Evolutionary conservation across 2,797 vertebrate species (phyloP).

Genomic region (Yasuhikotakia modesta): DNA sequence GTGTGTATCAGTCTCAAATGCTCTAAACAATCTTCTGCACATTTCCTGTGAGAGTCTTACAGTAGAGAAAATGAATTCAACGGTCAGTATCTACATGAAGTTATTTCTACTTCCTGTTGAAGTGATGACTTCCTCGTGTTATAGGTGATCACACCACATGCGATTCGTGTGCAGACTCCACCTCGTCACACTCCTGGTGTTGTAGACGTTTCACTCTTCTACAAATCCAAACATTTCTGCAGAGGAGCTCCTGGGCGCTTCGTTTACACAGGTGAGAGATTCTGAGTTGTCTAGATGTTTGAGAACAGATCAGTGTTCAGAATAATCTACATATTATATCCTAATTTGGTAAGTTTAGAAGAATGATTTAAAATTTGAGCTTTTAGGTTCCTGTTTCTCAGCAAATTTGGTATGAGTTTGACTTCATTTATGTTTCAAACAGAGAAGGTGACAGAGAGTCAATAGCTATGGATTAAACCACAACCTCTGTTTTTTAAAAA

Average conservation of each 20-base stretch:
- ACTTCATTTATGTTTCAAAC: too few relatives aligned
- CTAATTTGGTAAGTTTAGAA: too few relatives aligned
- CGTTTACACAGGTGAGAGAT: constrained; percentile 30
- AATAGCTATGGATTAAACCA: too few relatives aligned
- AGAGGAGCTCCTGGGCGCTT: constrained; percentile 37
- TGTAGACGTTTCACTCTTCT: constrained; percentile 34
- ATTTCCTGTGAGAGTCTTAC: too few relatives aligned
- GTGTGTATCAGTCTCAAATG: constrained; percentile 2
- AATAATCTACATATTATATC: too few relatives aligned
- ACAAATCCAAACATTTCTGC: constrained; percentile 29
- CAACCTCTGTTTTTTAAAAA: constrained; percentile 48
- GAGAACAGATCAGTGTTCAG: too few relatives aligned
- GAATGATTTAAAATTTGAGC: too few relatives aligned
- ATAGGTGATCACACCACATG: constrained; percentile 33
- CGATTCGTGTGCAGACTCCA: constrained; percentile 36
- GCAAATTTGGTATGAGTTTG: too few relatives aligned
- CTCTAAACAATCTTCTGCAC: neutral
- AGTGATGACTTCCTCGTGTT: neutral
- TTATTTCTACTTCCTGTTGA: neutral
- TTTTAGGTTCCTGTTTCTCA: too few relatives aligned
- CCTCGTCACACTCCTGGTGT: constrained; percentile 39
- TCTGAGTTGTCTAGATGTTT: neutral
- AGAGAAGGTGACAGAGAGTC: too few relatives aligned
- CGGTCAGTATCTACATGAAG: neutral
- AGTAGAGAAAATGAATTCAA: too few relatives aligned